Base-by-base conservation (phyloP, 2,888 invertebrate genomes). In the Chloromyia formosa region DNA sequence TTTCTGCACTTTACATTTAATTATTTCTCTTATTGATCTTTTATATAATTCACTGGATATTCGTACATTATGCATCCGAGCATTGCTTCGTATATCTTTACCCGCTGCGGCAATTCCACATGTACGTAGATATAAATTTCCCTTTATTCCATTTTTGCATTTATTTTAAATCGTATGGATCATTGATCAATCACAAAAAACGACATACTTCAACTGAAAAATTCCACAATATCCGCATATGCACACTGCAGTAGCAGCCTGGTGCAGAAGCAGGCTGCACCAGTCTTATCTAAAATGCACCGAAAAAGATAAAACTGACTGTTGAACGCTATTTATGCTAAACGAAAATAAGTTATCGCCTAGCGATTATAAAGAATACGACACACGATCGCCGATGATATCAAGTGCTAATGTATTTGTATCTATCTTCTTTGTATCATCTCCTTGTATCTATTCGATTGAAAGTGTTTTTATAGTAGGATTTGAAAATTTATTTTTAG, bases 261-360 rank as follows among this genome's bases (percentile, higher is more conserved):
- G 27, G 27, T 35, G 27, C 27, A 35, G 27, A 7, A 35, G 27
- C 27, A 35, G 7, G 58, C 64, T 56, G n/a, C 74, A n/a, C 23
- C 40, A 64, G 60, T 74, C 75, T 56, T 66, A 75, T 75, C 72
- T 75, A 72, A 61, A 66, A 68, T 73, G 56, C 22, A 75, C 53
- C 73, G 68, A 69, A 71, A 73, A 74, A 73, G 75, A 75, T 75
- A 69, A 73, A 75, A 69, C 73, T 66, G 12, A 60, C 42, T 49
- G 10, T 64, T 58, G 73, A 73, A 73, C 75, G 75, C 75, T 71
- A 68, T 73, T 75, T 75, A 75, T 75, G 75, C 75, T 74, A 69
- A 73, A 75, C 73, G 69, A 74, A 75, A 75, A 75, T 75, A 75
- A 75, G 73, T 75, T 75, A 73, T 75, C 68, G 73, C 40, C 42